phyloP scores from a whole-genome alignment of 2,113 vertebrate genomes.

The Syrrhaptes paradoxus region DNA sequence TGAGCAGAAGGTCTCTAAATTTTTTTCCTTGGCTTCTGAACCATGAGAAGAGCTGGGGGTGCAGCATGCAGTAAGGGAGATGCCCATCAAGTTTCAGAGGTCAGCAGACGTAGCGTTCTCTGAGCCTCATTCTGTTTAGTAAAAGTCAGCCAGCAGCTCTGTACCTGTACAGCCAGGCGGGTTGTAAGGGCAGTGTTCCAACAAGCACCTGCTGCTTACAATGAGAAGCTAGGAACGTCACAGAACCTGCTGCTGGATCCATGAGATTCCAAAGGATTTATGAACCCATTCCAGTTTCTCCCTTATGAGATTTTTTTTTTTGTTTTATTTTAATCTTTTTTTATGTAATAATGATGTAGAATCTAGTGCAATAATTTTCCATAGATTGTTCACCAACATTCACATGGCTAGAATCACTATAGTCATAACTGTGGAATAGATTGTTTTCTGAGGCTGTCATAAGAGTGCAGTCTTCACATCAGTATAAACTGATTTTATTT shows the following conservation, averaged over 20 bases:
- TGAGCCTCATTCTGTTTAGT: background rate
- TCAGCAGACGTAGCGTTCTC: rapidly evolving
- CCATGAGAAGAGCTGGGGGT: background rate
- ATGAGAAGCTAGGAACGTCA: background rate
- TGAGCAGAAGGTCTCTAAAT: background rate
- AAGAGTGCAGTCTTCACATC: background rate
- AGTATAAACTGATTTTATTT: background rate
- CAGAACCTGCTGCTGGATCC: background rate
- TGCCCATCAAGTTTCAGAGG: background rate
- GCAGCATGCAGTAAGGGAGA: background rate
- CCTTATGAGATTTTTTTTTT: background rate
- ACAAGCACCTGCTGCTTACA: background rate
- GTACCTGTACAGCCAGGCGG: background rate
- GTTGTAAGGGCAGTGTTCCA: background rate
- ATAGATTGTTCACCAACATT: background rate
- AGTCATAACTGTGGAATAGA: background rate
- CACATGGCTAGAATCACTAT: background rate
- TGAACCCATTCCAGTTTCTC: background rate
- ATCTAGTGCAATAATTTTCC: background rate
- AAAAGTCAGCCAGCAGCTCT: background rate
- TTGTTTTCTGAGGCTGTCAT: background rate
- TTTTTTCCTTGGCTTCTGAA: background rate
- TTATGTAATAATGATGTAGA: background rate
- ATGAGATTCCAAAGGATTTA: background rate
- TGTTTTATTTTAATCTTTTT: background rate